Base-by-base conservation (phyloP, 2,113 vertebrate species). In the Lethenteron camtschaticum region DNA sequence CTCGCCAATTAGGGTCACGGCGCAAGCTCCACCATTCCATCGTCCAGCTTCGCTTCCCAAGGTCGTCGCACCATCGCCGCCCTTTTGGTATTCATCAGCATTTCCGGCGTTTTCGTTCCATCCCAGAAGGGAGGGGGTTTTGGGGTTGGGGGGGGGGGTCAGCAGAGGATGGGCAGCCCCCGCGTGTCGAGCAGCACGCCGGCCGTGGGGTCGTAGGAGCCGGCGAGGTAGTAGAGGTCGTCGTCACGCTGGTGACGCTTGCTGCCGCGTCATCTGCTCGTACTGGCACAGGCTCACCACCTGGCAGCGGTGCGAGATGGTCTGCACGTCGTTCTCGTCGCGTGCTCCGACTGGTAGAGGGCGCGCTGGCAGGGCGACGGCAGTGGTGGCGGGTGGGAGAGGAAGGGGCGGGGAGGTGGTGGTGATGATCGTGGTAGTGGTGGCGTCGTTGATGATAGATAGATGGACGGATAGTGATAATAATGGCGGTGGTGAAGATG, bases 251-350 rank as follows among this genome's bases (percentile, higher is more conserved):
- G 91, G 70, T 95, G 89, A 73, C 96, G 89, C 77, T 90, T 95
- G 75, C 94, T 94, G 0, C 88, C 96, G 82, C 18, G 87, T 82
- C 92, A 96, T 95, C 82, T 90, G 87, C 77, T 99, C 90, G 0
- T 99, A 99, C 12, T 96, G 90, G 74, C 91, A 88, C 80, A 99
- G 82, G 73, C 88, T 87, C 20, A 94, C 90, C 75, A 99, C 94
- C 78, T 96, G 84, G 80, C 94, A 99, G 79, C 95, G 96, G 82
- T 99, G 94, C 63, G 92, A 97, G 80, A 99, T 86, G 8, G 94
- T 99, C 84, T 99, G 94, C 76, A 99, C 94, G 3, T 99, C 94
- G 0, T 99, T 99, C 77, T 99, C 94, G 56, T 99, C 94, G 94
- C 88, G 3, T 99, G 94, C 2, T 90, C 96, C 10, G 94, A 99